Percentiles rank a stretch among this genome's conserved stretches.
phyloP scores from a whole-genome alignment of 2,888 invertebrate species.

The Glaucopsyche alexis region DNA sequence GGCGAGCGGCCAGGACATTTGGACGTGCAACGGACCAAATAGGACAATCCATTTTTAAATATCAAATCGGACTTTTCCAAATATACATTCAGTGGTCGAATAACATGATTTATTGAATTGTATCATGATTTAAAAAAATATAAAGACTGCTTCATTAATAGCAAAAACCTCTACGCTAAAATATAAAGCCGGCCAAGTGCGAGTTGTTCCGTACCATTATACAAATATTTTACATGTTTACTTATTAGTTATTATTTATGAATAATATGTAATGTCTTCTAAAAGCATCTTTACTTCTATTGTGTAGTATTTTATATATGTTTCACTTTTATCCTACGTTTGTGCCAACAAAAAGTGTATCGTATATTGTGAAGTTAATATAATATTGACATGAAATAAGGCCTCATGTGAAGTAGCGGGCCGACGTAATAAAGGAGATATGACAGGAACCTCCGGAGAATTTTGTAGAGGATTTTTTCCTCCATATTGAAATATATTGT shows the following conservation, averaged over 20 bases:
- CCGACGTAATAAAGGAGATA: slow-evolving; percentile 30
- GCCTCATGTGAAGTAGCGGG: slow-evolving; percentile 30
- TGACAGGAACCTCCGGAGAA: slow-evolving; percentile 26
- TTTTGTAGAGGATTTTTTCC: slow-evolving; percentile 22
- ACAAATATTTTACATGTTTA: too few species aligned
- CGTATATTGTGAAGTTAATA: slow-evolving; percentile 28
- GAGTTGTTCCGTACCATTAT: too few species aligned
- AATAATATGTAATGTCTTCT: too few species aligned
- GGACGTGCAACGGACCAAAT: slow-evolving; percentile 6
- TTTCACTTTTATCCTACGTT: too few species aligned
- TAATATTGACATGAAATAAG: slow-evolving; percentile 25
- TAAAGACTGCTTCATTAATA: too few species aligned
- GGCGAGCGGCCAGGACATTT: slow-evolving; percentile 14
- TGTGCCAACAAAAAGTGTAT: neutral
- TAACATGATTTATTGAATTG: neutral
- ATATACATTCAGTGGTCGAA: neutral
- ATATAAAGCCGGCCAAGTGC: too few species aligned
- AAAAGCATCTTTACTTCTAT: too few species aligned
- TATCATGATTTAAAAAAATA: neutral
- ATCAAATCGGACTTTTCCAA: slow-evolving; percentile 1
- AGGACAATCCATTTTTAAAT: slow-evolving; percentile 19
- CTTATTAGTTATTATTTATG: too few species aligned
- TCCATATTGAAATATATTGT: slow-evolving; percentile 32
- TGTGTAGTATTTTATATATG: too few species aligned
- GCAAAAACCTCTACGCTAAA: too few species aligned